Base-by-base conservation (phyloP, 2,888 invertebrate species). In the Lepidonotus clava region DNA sequence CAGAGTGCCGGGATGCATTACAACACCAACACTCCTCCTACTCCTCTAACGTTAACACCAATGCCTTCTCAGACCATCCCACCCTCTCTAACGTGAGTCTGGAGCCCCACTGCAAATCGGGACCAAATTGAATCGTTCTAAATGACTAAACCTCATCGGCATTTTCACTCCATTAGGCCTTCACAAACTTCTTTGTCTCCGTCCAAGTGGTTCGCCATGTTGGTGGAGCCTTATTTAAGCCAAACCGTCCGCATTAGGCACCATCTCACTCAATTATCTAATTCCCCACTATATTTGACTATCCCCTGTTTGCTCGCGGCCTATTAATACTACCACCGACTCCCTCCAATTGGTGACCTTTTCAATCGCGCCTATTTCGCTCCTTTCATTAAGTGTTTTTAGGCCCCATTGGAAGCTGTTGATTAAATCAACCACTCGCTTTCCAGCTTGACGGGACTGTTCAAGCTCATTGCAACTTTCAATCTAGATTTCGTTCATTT, bases 241-340 rank as follows among this genome's bases (percentile, higher is more conserved):
- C n/a, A n/a, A n/a, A n/a, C 24, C 28, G 61, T 32, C 11, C 28
- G 28, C 61, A 61, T 61, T 61, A 61, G 28, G 61, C 61, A 11
- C 24, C 24, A 28, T 11, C 61, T 61, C 28, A 11, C 61, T 61
- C 61, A 61, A 61, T 61, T 61, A 61, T 61, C 14, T 28, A 18
- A 61, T 28, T 61, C 24, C 61, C 61, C 61, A 1, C 61, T 61
- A n/a, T 53, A 53, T 61, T 28, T 28, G 28, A 61, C 61, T 1
- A 61, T n/a, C 28, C 61, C 28, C 4, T 61, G 61, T 61, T 61
- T 61, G 61, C 24, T 24, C 11, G 28, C 4, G n/a, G n/a, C 28
- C 61, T 61, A 61, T 61, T 61, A 61, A 61, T 61, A 61, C n/a
- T n/a, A n/a, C 61, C 61, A 28, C 24, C 61, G 61, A 28, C 61